phyloP scores from a whole-genome alignment of 2,888 invertebrate genomes.

The Acronicta leporina region DNA sequence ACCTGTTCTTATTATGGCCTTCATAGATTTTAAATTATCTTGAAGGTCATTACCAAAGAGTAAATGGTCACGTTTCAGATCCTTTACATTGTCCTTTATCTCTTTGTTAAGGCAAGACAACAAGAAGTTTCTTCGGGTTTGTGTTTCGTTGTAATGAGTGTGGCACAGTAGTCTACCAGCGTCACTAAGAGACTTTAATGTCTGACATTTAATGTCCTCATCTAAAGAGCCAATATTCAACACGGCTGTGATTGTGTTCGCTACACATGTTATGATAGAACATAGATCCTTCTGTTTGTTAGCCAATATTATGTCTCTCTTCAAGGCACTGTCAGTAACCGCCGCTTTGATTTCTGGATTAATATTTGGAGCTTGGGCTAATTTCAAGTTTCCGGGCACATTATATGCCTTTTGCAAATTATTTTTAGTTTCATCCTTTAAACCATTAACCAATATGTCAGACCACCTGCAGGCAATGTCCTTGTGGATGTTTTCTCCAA shows the following conservation, averaged over 20 bases:
- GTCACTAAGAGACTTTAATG: conserved; percentile 14
- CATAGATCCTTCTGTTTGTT: conserved; percentile 4
- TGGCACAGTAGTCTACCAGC: conserved; percentile 12
- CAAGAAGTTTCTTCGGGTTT: conserved; percentile 11
- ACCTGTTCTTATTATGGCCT: conserved; percentile 7
- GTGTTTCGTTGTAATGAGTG: conserved; percentile 7
- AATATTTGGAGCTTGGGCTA: conserved; percentile 4
- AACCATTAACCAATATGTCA: conserved; percentile 7
- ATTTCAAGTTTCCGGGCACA: conserved; percentile 2
- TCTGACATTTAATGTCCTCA: neutral
- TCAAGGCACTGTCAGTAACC: conserved; percentile 8
- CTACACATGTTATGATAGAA: conserved; percentile 3
- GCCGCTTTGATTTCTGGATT: conserved; percentile 15
- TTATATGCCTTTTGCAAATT: neutral
- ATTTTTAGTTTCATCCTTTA: conserved; percentile 9
- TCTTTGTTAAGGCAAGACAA: conserved; percentile 7
- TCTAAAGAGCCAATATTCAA: neutral
- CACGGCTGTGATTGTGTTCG: conserved; percentile 9
- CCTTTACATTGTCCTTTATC: conserved; percentile 15
- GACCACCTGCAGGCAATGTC: conserved; percentile 8
- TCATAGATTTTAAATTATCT: conserved; percentile 13
- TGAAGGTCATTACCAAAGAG: conserved; percentile 6
- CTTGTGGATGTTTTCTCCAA: conserved; percentile 9
- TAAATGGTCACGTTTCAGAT: conserved; percentile 4
- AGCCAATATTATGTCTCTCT: conserved; percentile 4